These are phyloP conservation scores for Lepilemur ruficaudatus DNA, from an alignment of 2,797 vertebrate species.

Conservation along the genomic window DNA sequence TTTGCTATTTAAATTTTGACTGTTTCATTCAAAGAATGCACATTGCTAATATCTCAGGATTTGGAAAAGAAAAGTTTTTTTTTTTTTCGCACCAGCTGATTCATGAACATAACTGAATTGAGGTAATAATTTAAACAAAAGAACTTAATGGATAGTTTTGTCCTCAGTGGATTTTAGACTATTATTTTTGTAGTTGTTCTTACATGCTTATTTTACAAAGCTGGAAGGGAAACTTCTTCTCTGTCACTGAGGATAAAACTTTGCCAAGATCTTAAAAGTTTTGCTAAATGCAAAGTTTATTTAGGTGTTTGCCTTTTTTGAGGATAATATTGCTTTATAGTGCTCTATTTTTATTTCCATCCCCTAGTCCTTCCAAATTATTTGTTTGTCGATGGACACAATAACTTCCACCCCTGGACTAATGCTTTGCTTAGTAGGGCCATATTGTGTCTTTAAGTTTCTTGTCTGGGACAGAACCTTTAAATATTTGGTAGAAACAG, in stretches of 20 bases:
- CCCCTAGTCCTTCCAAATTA: neutral
- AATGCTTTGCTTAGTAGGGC: neutral
- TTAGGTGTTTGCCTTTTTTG: neutral
- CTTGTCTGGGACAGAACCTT: constrained; percentile 11
- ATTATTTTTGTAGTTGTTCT: constrained; percentile 19
- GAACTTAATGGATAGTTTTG: neutral
- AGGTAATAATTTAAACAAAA: constrained; percentile 34
- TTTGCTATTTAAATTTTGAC: constrained; percentile 55
- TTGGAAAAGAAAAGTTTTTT: neutral
- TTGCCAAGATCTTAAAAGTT: constrained; percentile 8
- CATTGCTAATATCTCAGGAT: constrained; percentile 14
- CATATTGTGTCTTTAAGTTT: constrained; percentile 15
- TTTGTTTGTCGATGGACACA: neutral
- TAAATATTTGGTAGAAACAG: constrained; percentile 7
- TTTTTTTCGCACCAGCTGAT: neutral
- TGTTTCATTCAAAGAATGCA: neutral
- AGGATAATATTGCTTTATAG: neutral
- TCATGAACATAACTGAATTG: constrained; percentile 15
- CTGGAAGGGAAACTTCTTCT: constrained; percentile 15
- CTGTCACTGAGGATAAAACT: neutral
- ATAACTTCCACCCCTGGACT: neutral
- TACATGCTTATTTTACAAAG: neutral
- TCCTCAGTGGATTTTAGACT: constrained; percentile 32
- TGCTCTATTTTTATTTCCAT: neutral
- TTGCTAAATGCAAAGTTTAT: neutral